Base-by-base conservation (phyloP, 2,113 vertebrate genomes). In the Paralichthys olivaceus region DNA sequence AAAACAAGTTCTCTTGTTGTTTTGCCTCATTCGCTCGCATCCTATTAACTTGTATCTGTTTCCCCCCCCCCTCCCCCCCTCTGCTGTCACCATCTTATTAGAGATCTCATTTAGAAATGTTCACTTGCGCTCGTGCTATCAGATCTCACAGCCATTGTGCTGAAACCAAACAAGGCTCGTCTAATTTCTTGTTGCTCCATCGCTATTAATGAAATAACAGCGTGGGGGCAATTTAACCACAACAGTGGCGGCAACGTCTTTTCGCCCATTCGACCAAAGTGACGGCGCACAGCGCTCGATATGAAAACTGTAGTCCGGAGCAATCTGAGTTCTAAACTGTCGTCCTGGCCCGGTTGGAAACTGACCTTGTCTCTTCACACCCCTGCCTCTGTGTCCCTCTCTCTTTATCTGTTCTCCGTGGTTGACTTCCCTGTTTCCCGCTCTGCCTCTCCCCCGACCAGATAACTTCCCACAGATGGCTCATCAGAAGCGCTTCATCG, bases 391-490 rank as follows among this genome's bases (percentile, higher is more conserved):
- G 32, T 34, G 32, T 34, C 32, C 32, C 32, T 66, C 20, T 55
- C 66, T 84, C 79, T 73, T 37, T 84, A 65, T 78, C 79, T 86
- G 66, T 87, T 64, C 37, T 40, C 37, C 37, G 2, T 13, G 9
- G 9, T 40, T 9, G 11, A 11, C 37, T 40, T 63, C 80, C 71
- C 69, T 57, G 54, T 81, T 63, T 63, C 79, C 75, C 55, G 47
- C 79, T 84, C 73, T 72, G 43, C 62, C 68, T 65, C 59, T 63
- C 65, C 68, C 83, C 56, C 28, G 57, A 54, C 92, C 95, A 99
- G 98, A 99, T 96, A 99, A 99, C 95, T 99, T 99, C 92, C 98
- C 98, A 89, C 98, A 99, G 96, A 99, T 99, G 98, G 97, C 98
- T 90, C 97, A 99, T 96, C 98, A 99, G 96, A 99, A 99, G 92